Conservation (phyloP, 2,888 invertebrate species). For the Eledone cirrhosa region DNA sequence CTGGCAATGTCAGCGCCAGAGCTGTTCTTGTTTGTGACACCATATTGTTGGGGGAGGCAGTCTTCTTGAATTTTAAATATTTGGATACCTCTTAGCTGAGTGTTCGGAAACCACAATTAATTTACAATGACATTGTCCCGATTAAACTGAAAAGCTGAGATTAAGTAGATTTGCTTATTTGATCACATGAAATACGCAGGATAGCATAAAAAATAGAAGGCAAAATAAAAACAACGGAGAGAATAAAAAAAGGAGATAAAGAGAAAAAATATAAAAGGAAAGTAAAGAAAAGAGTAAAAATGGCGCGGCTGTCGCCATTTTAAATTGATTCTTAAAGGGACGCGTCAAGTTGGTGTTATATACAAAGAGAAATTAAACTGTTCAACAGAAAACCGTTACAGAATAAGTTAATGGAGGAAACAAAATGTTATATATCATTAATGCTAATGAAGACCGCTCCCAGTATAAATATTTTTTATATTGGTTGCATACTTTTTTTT, state of each 20-base stretch:
- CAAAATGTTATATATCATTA: too few relatives aligned
- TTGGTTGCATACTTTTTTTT: too few relatives aligned
- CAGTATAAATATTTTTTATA: too few relatives aligned
- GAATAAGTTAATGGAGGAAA: neutral
- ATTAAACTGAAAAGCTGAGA: slow-evolving; percentile 14
- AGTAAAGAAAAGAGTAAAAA: neutral
- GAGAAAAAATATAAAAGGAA: neutral
- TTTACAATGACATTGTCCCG: neutral
- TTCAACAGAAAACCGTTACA: neutral
- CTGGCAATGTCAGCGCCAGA: neutral
- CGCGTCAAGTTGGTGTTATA: neutral
- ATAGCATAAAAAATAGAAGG: slow-evolving; percentile 3
- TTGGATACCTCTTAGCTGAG: slow-evolving; percentile 14
- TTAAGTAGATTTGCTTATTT: slow-evolving; percentile 22
- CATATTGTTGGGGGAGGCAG: neutral
- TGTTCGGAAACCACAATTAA: slow-evolving; percentile 22
- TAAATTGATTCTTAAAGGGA: slow-evolving; percentile 24
- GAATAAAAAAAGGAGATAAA: neutral
- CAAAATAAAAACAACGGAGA: neutral
- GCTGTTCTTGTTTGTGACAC: neutral
- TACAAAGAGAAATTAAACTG: neutral
- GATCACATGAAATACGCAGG: neutral
- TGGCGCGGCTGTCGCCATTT: slow-evolving; percentile 14
- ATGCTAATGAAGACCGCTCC: too few relatives aligned
- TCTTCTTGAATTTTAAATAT: slow-evolving; percentile 21